These are phyloP conservation scores for Hyla sarda DNA, from an alignment of 2,113 vertebrate species.

Conservation along the genomic window DNA sequence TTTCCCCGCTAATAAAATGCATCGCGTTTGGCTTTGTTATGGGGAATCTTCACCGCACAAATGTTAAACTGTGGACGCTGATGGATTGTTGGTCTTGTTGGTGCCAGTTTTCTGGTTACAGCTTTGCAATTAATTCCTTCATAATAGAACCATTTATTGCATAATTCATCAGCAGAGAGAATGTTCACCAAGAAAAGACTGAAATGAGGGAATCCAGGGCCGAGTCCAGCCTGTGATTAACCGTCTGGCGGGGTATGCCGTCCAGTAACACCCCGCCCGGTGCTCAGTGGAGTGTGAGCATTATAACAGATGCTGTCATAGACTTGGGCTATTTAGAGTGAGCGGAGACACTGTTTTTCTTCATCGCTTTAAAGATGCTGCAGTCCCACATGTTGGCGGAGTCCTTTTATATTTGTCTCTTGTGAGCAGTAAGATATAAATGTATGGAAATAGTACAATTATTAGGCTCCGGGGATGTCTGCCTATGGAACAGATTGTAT, in stretches of 20 bases:
- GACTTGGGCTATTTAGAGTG: background rate
- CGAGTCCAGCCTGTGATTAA: slow-evolving; percentile 17
- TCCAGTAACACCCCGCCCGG: background rate
- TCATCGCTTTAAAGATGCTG: background rate
- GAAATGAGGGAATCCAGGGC: slow-evolving; percentile 22
- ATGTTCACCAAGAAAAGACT: background rate
- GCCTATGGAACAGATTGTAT: background rate
- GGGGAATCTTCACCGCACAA: background rate
- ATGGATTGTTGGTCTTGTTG: slow-evolving; percentile 10
- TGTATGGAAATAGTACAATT: background rate
- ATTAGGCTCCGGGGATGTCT: background rate
- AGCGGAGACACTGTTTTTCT: background rate
- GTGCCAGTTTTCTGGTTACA: background rate
- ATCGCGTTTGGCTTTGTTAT: background rate
- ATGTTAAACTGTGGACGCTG: background rate
- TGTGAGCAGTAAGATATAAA: background rate
- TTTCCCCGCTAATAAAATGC: background rate
- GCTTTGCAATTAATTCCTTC: slow-evolving; percentile 20
- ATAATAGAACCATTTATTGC: slow-evolving; percentile 33
- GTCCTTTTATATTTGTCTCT: background rate
- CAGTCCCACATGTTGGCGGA: background rate
- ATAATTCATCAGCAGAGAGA: slow-evolving; percentile 42
- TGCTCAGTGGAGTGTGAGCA: background rate
- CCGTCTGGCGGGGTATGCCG: background rate
- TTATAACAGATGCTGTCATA: slow-evolving; percentile 24